Percentiles rank a stretch among this genome's conserved stretches.
phyloP scores from a whole-genome alignment of 53 echinoderm and acorn worm genomes.

The Astropecten irregularis region DNA sequence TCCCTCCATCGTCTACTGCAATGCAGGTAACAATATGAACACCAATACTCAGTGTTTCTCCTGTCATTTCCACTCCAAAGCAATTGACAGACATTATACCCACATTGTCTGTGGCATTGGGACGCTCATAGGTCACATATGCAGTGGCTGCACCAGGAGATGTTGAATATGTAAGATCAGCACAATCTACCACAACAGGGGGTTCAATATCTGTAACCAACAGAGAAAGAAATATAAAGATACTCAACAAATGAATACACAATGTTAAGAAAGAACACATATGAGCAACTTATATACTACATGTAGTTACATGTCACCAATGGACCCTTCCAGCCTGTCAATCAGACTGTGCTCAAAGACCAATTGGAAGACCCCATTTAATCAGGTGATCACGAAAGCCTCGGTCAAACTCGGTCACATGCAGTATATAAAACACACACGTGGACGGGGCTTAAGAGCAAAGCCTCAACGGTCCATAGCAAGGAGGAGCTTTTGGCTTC shows the following conservation, averaged over 20 bases:
- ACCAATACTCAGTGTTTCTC: background rate
- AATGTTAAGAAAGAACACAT: too few relatives aligned
- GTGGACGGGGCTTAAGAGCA: too few relatives aligned
- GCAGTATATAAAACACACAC: too few relatives aligned
- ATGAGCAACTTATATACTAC: too few relatives aligned
- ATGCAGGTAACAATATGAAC: background rate
- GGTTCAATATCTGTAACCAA: slow-evolving; percentile 17
- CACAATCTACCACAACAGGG: background rate
- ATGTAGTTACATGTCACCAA: too few relatives aligned
- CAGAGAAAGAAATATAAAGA: background rate
- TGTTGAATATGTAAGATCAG: background rate
- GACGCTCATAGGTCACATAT: background rate
- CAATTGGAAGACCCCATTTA: too few relatives aligned
- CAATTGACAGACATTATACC: background rate
- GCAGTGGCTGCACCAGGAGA: slow-evolving; percentile 16
- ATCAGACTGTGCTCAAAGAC: too few relatives aligned
- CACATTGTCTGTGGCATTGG: slow-evolving; percentile 8
- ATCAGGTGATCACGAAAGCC: too few relatives aligned
- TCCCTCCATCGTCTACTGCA: background rate
- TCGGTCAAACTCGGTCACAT: too few relatives aligned
- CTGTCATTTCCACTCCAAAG: background rate
- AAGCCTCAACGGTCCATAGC: too few relatives aligned
- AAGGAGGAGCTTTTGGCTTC: too few relatives aligned
- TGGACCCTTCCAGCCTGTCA: too few relatives aligned
- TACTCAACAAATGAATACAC: background rate